A percentile compares a stretch with the other conserved stretches of the same genome.
Conservation (phyloP, 2,888 invertebrate genomes). For the Pristionchus maxplancki region DNA sequence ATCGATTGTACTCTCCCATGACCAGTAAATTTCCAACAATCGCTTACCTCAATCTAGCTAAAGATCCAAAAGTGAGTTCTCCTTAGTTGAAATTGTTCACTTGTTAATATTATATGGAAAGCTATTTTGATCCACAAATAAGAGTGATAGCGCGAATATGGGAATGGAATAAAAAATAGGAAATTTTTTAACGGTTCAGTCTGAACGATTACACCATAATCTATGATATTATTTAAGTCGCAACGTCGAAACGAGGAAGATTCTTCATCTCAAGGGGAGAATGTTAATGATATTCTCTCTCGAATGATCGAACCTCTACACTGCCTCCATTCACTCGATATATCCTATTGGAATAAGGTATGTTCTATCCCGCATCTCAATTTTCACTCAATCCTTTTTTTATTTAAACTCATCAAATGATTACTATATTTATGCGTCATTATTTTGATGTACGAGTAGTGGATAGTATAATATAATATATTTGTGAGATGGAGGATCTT, state of each 20-base stretch:
- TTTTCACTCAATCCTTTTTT: no score
- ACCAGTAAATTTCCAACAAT: background rate
- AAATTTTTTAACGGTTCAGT: no score
- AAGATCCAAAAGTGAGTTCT: conserved; percentile 7
- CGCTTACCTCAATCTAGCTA: conserved; percentile 19
- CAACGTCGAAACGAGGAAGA: conserved; percentile 59
- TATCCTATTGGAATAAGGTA: conserved; percentile 71
- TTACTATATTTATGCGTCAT: no score
- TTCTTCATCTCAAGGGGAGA: conserved; percentile 51
- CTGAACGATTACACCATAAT: no score
- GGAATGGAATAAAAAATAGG: background rate
- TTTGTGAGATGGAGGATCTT: conserved; percentile 82
- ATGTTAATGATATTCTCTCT: conserved; percentile 60
- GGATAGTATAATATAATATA: background rate
- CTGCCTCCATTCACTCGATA: conserved; percentile 64
- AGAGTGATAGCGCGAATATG: background rate
- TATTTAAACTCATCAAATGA: no score
- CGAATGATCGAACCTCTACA: conserved; percentile 63
- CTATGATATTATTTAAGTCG: conserved; percentile 36
- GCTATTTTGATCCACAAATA: background rate
- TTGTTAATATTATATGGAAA: background rate
- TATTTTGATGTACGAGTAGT: background rate
- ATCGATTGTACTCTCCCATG: conserved; percentile 7
- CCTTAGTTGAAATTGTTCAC: background rate
- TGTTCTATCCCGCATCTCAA: background rate